phyloP scores from a whole-genome alignment of 2,113 vertebrate genomes.

The Pica pica region DNA sequence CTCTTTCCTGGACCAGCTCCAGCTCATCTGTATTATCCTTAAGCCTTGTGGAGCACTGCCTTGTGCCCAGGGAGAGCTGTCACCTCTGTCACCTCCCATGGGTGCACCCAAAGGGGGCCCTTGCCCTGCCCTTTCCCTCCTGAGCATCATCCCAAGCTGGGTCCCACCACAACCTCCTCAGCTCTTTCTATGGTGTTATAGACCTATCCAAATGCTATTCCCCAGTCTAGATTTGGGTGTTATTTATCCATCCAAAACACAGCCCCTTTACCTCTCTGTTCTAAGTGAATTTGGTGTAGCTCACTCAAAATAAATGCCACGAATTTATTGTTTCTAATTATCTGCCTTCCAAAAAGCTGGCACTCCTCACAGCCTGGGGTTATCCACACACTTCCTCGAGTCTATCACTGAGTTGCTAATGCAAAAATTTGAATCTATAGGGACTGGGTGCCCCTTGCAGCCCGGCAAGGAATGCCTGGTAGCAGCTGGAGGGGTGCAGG shows the following conservation, averaged over 20 bases:
- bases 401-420: background rate
- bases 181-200: background rate
- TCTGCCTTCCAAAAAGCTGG: background rate
- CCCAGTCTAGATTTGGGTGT: background rate
- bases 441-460: background rate
- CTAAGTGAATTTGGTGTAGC: background rate
- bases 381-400: background rate
- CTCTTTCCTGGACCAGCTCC: slow-evolving; percentile 1
- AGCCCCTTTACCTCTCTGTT: background rate
- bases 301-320: background rate
- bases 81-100: background rate
- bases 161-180: background rate
- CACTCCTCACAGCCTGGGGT: background rate
- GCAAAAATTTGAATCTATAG: background rate
- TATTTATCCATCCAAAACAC: background rate
- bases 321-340: background rate
- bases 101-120: background rate
- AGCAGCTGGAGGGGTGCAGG: background rate
- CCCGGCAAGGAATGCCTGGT: background rate
- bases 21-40: background rate
- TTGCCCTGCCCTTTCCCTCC: background rate
- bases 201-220: background rate
- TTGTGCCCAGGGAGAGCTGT: background rate
- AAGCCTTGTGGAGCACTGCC: background rate
- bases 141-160: background rate